Conservation (phyloP, 2,797 vertebrate species). For the Brachyrhaphis roseni region DNA sequence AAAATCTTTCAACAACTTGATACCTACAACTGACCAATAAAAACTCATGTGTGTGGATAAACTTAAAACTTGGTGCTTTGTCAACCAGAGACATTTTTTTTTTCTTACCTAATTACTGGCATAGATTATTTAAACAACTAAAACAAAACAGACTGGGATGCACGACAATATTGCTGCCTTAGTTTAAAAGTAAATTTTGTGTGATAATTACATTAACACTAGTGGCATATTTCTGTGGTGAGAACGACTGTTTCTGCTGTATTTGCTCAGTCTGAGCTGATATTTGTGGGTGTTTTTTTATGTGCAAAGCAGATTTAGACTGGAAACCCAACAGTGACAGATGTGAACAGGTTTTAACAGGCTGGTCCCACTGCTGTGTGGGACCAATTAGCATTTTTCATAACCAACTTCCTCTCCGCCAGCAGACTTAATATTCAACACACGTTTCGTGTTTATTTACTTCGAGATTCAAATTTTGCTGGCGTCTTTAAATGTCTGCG, state of each 20-base stretch:
- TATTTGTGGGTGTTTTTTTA: slow-evolving; percentile 55
- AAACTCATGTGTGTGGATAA: neutral
- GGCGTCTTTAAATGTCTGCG: slow-evolving; percentile 67
- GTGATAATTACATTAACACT: neutral
- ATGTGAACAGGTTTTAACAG: slow-evolving; percentile 66
- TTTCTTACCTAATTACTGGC: neutral
- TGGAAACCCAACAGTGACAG: slow-evolving; percentile 53
- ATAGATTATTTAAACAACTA: neutral
- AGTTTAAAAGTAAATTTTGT: neutral
- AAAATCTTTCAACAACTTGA: neutral
- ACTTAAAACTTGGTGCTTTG: neutral
- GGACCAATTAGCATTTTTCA: slow-evolving; percentile 75
- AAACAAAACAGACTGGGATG: neutral
- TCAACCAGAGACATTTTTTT: neutral
- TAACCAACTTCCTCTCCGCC: slow-evolving; percentile 48
- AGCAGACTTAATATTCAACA: slow-evolving; percentile 59
- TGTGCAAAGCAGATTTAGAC: slow-evolving; percentile 34
- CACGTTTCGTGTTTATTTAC: slow-evolving; percentile 59
- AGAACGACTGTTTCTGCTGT: neutral
- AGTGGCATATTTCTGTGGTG: neutral
- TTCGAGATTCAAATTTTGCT: slow-evolving; percentile 76
- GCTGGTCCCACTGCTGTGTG: slow-evolving; percentile 63
- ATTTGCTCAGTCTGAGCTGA: slow-evolving; percentile 31
- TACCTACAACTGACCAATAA: neutral
- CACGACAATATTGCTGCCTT: neutral